Evolutionary conservation across 2,888 invertebrate species (phyloP).

Genomic region (Calameuta filiformis): DNA sequence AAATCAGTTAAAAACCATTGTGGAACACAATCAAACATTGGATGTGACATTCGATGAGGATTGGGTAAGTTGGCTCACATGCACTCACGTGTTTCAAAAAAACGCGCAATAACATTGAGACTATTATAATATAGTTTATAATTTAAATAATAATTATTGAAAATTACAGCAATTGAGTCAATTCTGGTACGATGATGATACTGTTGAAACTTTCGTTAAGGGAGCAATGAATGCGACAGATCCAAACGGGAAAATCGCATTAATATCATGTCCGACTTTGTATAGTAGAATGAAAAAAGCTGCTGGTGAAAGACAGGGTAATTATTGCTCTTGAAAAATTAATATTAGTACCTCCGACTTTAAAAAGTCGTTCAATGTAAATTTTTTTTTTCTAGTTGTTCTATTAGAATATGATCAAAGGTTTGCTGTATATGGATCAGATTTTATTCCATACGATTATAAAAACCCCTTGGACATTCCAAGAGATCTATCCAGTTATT

Average conservation of each 20-base stretch:
- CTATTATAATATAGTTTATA: neutral
- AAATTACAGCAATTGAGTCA: slow-evolving; percentile 90
- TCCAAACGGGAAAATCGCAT: slow-evolving; percentile 75
- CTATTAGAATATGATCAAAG: slow-evolving; percentile 88
- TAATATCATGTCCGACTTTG: slow-evolving; percentile 90
- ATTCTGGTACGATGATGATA: slow-evolving; percentile 94
- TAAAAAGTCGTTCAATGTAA: slow-evolving; percentile 2
- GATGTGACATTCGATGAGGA: slow-evolving; percentile 78
- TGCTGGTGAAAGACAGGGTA: slow-evolving; percentile 68
- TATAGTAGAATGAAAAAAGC: slow-evolving; percentile 75
- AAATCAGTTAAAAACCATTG: slow-evolving; percentile 67
- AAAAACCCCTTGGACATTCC: slow-evolving; percentile 79
- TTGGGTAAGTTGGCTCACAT: slow-evolving; percentile 73
- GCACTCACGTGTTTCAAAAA: neutral
- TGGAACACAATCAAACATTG: slow-evolving; percentile 48
- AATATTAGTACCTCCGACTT: slow-evolving; percentile 2
- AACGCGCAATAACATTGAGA: neutral
- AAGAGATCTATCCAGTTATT: slow-evolving; percentile 70
- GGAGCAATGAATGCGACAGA: slow-evolving; percentile 72
- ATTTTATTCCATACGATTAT: slow-evolving; percentile 91
- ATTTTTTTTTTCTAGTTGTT: slow-evolving; percentile 68
- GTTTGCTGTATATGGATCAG: slow-evolving; percentile 80
- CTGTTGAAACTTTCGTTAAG: slow-evolving; percentile 77
- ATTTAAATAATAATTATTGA: neutral
- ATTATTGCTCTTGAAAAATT: neutral